phyloP scores from a whole-genome alignment of 1,140 invertebrate genomes.

The Drosophila melanogaster region DNA sequence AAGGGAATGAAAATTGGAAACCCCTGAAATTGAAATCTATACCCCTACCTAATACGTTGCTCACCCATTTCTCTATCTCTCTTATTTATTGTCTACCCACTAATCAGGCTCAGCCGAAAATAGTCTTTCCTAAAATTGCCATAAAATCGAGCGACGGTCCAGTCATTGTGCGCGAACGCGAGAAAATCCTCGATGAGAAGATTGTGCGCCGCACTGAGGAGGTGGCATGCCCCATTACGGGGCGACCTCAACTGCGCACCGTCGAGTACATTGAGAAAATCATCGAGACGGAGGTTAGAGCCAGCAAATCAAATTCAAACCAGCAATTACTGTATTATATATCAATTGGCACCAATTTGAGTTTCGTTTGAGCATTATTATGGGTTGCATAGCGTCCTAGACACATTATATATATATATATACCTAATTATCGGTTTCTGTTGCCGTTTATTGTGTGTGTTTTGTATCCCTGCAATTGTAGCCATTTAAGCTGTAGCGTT shows the following conservation, averaged over 20 bases:
- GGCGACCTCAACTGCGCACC: conserved; percentile 93
- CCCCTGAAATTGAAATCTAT: neutral
- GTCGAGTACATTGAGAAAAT: conserved; percentile 97
- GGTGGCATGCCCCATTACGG: conserved; percentile 93
- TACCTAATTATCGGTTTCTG: conserved; percentile 28
- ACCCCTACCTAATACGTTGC: conserved; percentile 1
- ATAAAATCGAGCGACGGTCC: conserved; percentile 92
- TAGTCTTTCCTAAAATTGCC: conserved; percentile 91
- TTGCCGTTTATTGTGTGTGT: conserved; percentile 47
- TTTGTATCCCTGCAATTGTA: conserved; percentile 37
- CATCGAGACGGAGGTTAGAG: conserved; percentile 96
- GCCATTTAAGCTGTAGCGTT: conserved; percentile 20
- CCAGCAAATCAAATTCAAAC: conserved; percentile 44
- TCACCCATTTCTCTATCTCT: conserved; percentile 7
- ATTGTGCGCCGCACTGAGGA: conserved; percentile 94
- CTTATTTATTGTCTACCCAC: conserved; percentile 20
- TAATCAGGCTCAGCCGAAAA: conserved; percentile 69
- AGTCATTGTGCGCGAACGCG: conserved; percentile 92
- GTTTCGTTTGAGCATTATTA: conserved; percentile 48
- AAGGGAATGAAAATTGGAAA: neutral
- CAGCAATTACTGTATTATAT: conserved; percentile 40
- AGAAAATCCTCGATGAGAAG: conserved; percentile 95
- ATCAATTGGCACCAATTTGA: conserved; percentile 67
- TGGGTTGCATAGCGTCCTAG: conserved; percentile 28
- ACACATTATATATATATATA: conserved; percentile 2